Evolutionary conservation across 2,888 invertebrate genomes (phyloP), one percentile per base, ranked within the genome.

Genomic region (Cartodere bifasciata): DNA sequence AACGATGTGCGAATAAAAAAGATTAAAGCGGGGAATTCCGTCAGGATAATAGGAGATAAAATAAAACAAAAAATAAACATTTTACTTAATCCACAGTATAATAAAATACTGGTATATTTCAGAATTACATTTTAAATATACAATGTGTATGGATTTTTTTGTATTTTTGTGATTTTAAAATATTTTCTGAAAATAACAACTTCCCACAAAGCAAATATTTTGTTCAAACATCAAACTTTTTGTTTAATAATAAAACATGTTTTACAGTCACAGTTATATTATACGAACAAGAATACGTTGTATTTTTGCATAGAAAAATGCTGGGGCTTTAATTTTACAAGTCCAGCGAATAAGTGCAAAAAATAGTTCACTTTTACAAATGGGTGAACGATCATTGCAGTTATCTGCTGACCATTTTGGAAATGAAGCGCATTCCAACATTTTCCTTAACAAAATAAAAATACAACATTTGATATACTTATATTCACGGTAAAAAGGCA

Each of bases 41-140:
- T 9, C 13, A 16, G 21, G 41, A 38, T 11, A 16, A 29, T 23
- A 16, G 28, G 25, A 15, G 12, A 25, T 28, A 33, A 42, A 49
- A 52, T 48, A 41, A 50, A 52, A 52, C 46, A 40, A 39, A 25
- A 20, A 30, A 42, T 35, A 50, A 48, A 46, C 52, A 49, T 52
- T 55, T 56, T 56, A 57, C 58, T 57, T 59, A 60, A 54, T 62
- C 58, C 60, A 62, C 62, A 63, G 63, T 64, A 60, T 61, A 64
- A 62, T 64, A 64, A n/a, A 64, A 63, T 63, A 63, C 63, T 62
- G 63, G 60, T 63, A 63, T 62, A 64, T 62, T 62, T 62, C 62
- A 62, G 62, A 62, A 62, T 61, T 63, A 64, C 63, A 63, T 63
- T 63, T 63, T 63, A 64, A 64, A 63, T 64, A 63, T 64, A 64